Conservation (phyloP, 1,140 invertebrate genomes). For the Protaetia brevitarsis region DNA sequence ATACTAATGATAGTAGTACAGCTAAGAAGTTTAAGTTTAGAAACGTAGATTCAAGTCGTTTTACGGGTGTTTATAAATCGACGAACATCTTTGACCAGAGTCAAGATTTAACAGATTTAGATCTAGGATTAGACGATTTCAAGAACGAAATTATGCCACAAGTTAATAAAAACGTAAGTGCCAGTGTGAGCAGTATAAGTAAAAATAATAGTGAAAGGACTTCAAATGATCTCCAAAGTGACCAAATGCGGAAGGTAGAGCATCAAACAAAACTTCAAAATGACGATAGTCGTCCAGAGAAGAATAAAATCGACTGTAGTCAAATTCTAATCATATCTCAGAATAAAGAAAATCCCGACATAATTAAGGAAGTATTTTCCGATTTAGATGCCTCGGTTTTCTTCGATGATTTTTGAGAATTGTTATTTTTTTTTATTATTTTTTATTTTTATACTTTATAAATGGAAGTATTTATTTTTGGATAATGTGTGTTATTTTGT, state of each 20-base stretch:
- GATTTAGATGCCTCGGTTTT: not conserved
- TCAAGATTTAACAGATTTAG: not conserved
- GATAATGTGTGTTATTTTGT: no score
- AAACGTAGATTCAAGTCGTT: not conserved
- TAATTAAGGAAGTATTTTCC: conserved; percentile 1
- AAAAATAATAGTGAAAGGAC: not conserved
- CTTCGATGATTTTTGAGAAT: conserved; percentile 1
- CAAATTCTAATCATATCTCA: not conserved
- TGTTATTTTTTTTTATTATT: not conserved
- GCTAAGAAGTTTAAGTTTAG: not conserved
- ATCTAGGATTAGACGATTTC: not conserved
- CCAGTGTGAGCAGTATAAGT: not conserved
- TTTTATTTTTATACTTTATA: not conserved
- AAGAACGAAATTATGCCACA: not conserved
- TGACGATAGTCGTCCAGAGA: not conserved
- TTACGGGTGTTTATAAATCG: not conserved
- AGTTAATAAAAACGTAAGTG: not conserved
- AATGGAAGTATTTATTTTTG: no score
- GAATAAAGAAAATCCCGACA: not conserved
- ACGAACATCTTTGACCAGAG: not conserved
- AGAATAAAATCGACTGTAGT: not conserved
- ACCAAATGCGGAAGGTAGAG: not conserved
- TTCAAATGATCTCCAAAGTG: not conserved
- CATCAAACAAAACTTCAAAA: not conserved
- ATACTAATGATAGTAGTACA: not conserved